Percentiles rank a stretch among this genome's conserved stretches.
phyloP scores from a whole-genome alignment of 2,888 invertebrate genomes.

The Sarcophaga subvicina region DNA sequence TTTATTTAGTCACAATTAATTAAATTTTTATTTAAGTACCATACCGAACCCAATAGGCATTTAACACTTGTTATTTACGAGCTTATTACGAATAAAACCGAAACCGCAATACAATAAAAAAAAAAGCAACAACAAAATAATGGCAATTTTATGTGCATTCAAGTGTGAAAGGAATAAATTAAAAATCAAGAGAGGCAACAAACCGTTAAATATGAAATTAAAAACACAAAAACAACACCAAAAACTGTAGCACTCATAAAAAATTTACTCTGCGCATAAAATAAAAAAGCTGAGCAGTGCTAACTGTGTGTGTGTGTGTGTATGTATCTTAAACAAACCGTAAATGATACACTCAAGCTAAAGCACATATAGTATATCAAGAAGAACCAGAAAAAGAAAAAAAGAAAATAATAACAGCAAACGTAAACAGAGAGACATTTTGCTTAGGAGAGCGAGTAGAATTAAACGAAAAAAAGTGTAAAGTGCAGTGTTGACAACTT shows the following conservation, averaged over 20 bases:
- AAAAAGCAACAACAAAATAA: neutral
- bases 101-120: neutral
- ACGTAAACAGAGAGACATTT: conserved; percentile 61
- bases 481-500: neutral
- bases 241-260: neutral
- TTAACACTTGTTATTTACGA: conserved; percentile 52
- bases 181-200: conserved; percentile 59
- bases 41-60: conserved; percentile 10
- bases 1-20: no score
- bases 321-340: conserved; percentile 20
- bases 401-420: conserved; percentile 17
- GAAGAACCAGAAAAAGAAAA: neutral
- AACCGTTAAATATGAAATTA: conserved; percentile 67
- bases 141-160: conserved; percentile 39
- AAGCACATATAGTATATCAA: neutral
- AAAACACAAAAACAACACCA: conserved; percentile 36
- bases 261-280: neutral
- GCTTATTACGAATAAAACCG: no score
- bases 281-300: neutral
- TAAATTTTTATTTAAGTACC: neutral
- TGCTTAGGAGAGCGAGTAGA: neutral
- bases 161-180: conserved; percentile 41
- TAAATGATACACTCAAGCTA: neutral
- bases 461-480: neutral
- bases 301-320: neutral